These are phyloP conservation scores for Lasioglossum vierecki DNA, from an alignment of 2,888 invertebrate species.

Conservation along the genomic window DNA sequence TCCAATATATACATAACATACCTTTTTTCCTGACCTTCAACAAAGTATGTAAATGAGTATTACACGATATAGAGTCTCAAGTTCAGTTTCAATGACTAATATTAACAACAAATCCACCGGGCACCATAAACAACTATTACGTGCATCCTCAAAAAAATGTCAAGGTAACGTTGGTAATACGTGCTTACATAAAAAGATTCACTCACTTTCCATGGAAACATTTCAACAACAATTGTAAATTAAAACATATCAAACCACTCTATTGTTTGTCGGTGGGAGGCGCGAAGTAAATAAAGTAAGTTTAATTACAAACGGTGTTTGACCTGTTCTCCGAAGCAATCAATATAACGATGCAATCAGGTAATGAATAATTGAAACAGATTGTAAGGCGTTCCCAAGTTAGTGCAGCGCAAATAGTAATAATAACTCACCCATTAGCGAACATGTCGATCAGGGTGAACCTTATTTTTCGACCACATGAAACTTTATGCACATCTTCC, in stretches of 20 bases:
- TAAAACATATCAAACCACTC: background rate
- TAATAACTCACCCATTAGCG: background rate
- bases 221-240: background rate
- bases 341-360: background rate
- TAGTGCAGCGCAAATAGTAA: background rate
- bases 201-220: background rate
- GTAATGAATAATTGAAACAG: background rate
- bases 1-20: background rate
- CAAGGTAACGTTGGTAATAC: too few species aligned
- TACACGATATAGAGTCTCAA: background rate
- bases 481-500: too few species aligned
- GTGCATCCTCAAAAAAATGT: too few species aligned
- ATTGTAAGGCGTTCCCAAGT: background rate
- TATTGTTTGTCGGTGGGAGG: background rate
- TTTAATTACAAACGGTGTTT: background rate
- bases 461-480: too few species aligned
- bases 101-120: too few species aligned
- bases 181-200: background rate
- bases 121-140: too few species aligned
- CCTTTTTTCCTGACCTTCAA: background rate
- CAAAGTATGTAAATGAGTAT: background rate
- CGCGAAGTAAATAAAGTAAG: background rate
- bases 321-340: background rate
- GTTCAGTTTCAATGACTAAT: background rate
- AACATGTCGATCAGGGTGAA: background rate